Evolutionary conservation across 23 tunicate genomes (phyloP).

Genomic region (Trididemnum clinides): DNA sequence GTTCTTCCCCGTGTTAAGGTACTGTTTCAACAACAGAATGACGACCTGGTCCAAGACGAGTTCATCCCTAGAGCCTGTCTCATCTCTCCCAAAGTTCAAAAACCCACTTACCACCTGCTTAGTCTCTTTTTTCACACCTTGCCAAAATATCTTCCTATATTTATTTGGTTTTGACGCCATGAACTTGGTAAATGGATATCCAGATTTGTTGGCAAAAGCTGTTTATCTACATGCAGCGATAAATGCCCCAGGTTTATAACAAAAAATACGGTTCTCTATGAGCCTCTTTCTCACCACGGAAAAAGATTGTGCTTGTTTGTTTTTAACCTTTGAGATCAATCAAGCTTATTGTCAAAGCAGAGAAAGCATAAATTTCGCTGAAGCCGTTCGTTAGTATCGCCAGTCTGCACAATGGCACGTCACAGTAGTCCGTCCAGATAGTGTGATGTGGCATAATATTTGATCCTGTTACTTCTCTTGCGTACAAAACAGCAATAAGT

Average conservation of each 20-base stretch:
- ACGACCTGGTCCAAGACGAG: not conserved
- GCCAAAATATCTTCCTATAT: not conserved
- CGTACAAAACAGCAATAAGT: conserved; percentile 17
- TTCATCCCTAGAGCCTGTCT: not conserved
- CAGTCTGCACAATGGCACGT: not conserved
- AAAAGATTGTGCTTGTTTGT: not conserved
- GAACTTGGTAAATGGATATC: not conserved
- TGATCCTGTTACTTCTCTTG: not conserved
- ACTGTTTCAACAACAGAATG: conserved; percentile 7
- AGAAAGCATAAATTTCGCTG: not conserved
- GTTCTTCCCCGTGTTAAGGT: not conserved
- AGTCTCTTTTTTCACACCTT: not conserved
- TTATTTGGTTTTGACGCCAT: conserved; percentile 12
- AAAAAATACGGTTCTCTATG: not conserved
- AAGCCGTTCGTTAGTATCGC: conserved; percentile 1
- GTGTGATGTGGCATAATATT: conserved; percentile 7
- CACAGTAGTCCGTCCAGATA: not conserved
- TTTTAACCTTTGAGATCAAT: not conserved
- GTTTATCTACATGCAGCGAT: not conserved
- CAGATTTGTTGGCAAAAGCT: conserved; percentile 2
- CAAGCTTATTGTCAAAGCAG: not conserved
- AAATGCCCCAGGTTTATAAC: conserved; percentile 6
- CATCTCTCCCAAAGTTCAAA: not conserved
- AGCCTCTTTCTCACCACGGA: conserved; percentile 7
- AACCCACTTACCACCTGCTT: not conserved